Base-by-base conservation (phyloP, 1,140 invertebrate genomes). In the Penaeus japonicus region DNA sequence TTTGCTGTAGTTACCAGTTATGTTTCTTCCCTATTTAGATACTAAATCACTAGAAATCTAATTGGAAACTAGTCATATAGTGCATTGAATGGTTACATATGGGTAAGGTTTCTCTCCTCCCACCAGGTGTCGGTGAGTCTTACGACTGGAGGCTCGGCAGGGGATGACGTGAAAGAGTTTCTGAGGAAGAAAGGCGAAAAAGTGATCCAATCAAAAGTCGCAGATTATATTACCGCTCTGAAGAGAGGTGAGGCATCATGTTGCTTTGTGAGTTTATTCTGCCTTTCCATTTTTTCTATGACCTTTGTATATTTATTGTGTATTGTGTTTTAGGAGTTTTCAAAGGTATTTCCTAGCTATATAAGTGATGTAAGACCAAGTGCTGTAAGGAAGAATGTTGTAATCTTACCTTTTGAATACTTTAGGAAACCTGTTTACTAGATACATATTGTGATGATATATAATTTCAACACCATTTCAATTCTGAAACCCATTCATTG, bases 191-290 rank as follows among this genome's bases (percentile, higher is more conserved):
- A 96, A 77, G 98, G 98, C 3, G 94, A 95, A 89, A 93, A 95
- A 77, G 91, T 94, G 84, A 95, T 99, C 75, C 94, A 96, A 85
- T 93, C 96, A 90, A 95, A 96, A 92, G 93, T 99, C 22, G 94
- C 92, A 62, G 94, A 95, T 91, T 99, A 99, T 92, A 95, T 99
- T 47, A 94, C 94, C 86, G 95, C 96, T 89, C 93, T 99, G 22
- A 98, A 97, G 94, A 95, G 97, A 94, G 95, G 95, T 96, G 92
- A 91, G 70, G 5, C 1, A 47, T 20, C n/a, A 75, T 39, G 70
- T 30, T 2, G 1, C 22, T 57, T n/a, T n/a, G n/a, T 47, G 47
- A 12, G 17, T 32, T 59, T 62, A 18, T 65, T 83, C 20, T 5
- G 24, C n/a, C 59, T 27, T 57, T n/a, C n/a, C 17, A 24, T 1